Evolutionary conservation across 2,888 invertebrate species (phyloP).

Genomic region (Tortricodes alternella): DNA sequence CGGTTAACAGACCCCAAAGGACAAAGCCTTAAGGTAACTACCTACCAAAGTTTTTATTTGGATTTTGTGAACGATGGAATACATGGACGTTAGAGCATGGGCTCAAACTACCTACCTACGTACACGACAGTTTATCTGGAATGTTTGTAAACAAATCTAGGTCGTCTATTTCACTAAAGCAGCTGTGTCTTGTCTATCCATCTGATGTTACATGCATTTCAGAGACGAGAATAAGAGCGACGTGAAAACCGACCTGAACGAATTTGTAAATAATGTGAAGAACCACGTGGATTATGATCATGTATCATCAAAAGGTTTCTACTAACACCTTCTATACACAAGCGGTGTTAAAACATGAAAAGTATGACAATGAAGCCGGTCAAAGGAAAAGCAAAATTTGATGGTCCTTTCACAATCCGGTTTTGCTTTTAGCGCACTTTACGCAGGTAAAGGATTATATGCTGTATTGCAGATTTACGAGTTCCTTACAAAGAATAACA

Average conservation of each 20-base stretch:
- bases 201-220: neutral
- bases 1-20: constrained; percentile 65
- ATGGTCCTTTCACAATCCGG: no score
- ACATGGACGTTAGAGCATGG: constrained; percentile 38
- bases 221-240: no score
- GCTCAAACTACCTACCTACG: constrained; percentile 36
- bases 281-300: constrained; percentile 25
- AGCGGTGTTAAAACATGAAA: no score
- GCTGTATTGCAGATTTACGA: no score
- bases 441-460: no score
- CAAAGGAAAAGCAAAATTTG: no score
- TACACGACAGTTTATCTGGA: constrained; percentile 45
- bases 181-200: constrained; percentile 2
- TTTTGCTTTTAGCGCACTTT: no score
- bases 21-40: constrained; percentile 81
- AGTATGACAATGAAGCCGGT: no score
- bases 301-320: no score
- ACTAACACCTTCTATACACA: no score
- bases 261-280: no score
- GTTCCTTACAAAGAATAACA: no score
- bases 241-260: neutral
- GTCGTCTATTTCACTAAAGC: constrained; percentile 39
- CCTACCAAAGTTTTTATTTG: constrained; percentile 22
- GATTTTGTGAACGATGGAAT: constrained; percentile 38
- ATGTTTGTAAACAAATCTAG: constrained; percentile 55